These are phyloP conservation scores for Nothoprocta pentlandii DNA, from an alignment of 2,113 vertebrate genomes.

Conservation along the genomic window DNA sequence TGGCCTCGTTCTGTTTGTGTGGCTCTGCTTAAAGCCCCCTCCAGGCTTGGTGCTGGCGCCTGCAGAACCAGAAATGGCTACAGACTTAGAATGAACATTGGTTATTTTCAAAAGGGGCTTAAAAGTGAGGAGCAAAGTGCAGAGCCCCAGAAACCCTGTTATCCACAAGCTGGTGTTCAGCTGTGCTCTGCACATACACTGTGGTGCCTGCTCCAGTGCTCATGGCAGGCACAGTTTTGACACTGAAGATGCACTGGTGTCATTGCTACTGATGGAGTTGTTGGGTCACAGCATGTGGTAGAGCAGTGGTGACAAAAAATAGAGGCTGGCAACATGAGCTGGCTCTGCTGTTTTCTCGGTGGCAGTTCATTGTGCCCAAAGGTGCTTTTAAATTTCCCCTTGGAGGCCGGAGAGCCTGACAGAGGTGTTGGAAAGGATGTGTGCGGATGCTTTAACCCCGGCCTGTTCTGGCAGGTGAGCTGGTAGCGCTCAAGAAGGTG, in stretches of 20 bases:
- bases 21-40: neutral
- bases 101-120: neutral
- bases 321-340: neutral
- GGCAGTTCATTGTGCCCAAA: accelerated
- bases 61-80: accelerated
- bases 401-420: neutral
- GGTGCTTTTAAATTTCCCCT: accelerated
- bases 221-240: neutral
- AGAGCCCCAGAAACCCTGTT: neutral
- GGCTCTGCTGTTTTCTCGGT: neutral
- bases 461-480: constrained; percentile 83
- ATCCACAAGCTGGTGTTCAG: neutral
- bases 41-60: accelerated
- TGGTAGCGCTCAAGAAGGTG: constrained; percentile 98
- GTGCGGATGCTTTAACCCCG: neutral
- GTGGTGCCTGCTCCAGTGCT: accelerated
- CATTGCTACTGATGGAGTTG: neutral
- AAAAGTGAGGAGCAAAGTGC: neutral
- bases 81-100: neutral
- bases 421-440: neutral
- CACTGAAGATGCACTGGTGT: neutral
- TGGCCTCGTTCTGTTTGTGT: neutral
- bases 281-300: neutral
- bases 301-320: accelerated
- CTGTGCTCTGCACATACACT: neutral